These are phyloP conservation scores for Harlomillsia oculata DNA, from an alignment of 1,140 invertebrate genomes.

Conservation along the genomic window DNA sequence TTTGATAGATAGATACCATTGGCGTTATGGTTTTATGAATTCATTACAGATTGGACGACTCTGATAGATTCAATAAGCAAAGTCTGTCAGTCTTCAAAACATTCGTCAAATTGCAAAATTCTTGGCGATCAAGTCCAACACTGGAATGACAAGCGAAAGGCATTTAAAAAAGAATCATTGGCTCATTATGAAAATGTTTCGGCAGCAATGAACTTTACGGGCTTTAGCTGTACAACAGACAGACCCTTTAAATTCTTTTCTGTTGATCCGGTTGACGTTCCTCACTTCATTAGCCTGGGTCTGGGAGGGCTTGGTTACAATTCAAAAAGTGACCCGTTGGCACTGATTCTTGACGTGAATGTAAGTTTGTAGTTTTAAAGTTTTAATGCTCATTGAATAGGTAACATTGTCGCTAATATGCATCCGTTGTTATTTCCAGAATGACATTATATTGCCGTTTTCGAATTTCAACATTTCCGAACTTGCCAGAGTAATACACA, in stretches of 20 bases:
- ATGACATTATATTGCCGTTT: conserved; percentile 28
- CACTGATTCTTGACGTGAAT: conserved; percentile 33
- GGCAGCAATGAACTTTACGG: conserved; percentile 27
- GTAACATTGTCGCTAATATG: no score
- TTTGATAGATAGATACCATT: background rate
- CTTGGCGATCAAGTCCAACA: conserved; percentile 23
- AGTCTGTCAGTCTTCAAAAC: conserved; percentile 15
- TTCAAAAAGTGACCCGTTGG: conserved; percentile 20
- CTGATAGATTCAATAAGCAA: conserved; percentile 23
- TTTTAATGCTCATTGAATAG: background rate
- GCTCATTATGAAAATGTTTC: conserved; percentile 22
- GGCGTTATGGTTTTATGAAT: no score
- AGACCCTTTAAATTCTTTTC: conserved; percentile 26
- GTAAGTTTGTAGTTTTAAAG: conserved; percentile 4
- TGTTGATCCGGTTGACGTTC: conserved; percentile 33
- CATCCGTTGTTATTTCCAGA: conserved; percentile 8
- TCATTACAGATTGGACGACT: conserved; percentile 26
- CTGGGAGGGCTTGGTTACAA: conserved; percentile 12
- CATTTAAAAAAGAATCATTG: conserved; percentile 23
- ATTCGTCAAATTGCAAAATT: conserved; percentile 12
- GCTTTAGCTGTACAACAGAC: conserved; percentile 23
- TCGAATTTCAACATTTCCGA: conserved; percentile 28
- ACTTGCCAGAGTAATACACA: conserved; percentile 24
- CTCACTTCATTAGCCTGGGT: conserved; percentile 28
- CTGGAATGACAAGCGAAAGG: conserved; percentile 23